Conservation (phyloP, 2,113 vertebrate species). For the Odocoileus virginianus region DNA sequence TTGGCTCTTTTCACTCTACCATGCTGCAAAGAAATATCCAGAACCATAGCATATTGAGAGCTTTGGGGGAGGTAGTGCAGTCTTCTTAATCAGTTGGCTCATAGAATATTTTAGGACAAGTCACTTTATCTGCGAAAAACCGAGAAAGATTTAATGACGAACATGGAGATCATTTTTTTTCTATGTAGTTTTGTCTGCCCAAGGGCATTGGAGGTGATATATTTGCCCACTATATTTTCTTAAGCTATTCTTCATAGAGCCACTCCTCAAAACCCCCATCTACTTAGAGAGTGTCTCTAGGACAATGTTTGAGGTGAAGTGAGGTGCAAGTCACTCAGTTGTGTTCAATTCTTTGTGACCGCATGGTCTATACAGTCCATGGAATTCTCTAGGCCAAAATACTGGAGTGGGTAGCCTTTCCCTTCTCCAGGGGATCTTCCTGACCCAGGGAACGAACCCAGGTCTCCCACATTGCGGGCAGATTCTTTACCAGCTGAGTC, state of each 20-base stretch:
- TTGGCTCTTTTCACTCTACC: not conserved
- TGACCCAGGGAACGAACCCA: not conserved
- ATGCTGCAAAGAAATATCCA: not conserved
- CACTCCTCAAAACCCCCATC: not conserved
- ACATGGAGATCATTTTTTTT: not conserved
- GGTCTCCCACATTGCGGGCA: not conserved
- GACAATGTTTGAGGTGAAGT: not conserved
- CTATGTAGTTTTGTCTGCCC: not conserved
- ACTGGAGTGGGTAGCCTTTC: not conserved
- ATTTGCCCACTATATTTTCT: not conserved
- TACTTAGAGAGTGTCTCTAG: not conserved
- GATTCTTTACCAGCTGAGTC: not conserved
- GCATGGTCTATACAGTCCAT: not conserved
- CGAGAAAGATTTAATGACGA: not conserved
- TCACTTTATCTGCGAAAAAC: conserved; percentile 16
- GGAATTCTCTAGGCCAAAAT: not conserved
- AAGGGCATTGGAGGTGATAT: not conserved
- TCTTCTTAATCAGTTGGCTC: not conserved
- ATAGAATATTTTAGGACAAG: not conserved
- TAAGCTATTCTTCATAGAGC: not conserved
- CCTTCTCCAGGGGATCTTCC: not conserved
- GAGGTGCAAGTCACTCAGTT: not conserved
- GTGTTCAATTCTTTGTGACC: not conserved
- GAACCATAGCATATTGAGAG: not conserved
- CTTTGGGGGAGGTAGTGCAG: not conserved